These are phyloP conservation scores for Dilophus febrilis DNA, from an alignment of 2,888 invertebrate species.

Conservation along the genomic window DNA sequence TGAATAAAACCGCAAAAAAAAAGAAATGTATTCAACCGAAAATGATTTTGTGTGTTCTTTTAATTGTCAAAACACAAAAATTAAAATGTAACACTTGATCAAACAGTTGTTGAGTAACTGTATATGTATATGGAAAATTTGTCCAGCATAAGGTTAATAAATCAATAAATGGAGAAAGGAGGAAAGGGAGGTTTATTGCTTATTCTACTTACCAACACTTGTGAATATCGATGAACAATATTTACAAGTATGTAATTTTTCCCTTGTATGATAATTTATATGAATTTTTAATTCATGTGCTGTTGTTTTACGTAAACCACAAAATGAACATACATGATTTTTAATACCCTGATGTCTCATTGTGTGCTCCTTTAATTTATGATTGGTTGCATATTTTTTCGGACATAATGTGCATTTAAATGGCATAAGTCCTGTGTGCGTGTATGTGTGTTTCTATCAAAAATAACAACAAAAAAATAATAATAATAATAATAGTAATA, in stretches of 20 bases:
- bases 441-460: slow-evolving; percentile 7
- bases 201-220: slow-evolving; percentile 23
- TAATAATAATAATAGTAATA: too few relatives aligned
- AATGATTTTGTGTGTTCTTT: too few relatives aligned
- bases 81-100: too few relatives aligned
- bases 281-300: slow-evolving; percentile 26
- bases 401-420: slow-evolving; percentile 8
- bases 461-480: slow-evolving; percentile 1
- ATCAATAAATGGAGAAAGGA: too few relatives aligned
- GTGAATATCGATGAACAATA: slow-evolving; percentile 25
- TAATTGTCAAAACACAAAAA: too few relatives aligned
- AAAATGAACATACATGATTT: slow-evolving; percentile 26
- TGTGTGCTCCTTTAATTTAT: slow-evolving; percentile 21
- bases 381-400: slow-evolving; percentile 7
- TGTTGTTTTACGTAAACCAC: slow-evolving; percentile 25
- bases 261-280: slow-evolving; percentile 24
- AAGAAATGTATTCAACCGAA: too few relatives aligned
- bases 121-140: too few relatives aligned
- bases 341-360: slow-evolving; percentile 28
- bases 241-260: slow-evolving; percentile 24
- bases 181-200: too few relatives aligned
- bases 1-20: too few relatives aligned
- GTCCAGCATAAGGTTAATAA: too few relatives aligned
- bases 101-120: too few relatives aligned
- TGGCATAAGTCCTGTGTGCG: slow-evolving; percentile 8